These are phyloP conservation scores for Incurvaria masculella DNA, from an alignment of 2,888 invertebrate genomes.

Conservation along the genomic window DNA sequence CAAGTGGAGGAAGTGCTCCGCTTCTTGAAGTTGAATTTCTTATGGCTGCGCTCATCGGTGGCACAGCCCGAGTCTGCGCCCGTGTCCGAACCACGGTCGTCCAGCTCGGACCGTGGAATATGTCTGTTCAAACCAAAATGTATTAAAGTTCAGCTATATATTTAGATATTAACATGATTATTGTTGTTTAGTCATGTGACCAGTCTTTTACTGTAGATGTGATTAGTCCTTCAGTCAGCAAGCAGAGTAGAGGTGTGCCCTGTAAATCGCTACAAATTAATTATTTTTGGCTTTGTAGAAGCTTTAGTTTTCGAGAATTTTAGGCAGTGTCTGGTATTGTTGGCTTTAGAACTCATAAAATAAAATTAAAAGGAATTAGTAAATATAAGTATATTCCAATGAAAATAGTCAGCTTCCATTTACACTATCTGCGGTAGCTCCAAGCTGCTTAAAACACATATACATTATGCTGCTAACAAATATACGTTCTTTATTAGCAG, in stretches of 20 bases:
- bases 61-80: constrained; percentile 63
- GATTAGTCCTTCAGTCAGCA: constrained; percentile 13
- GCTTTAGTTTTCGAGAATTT: too few species aligned
- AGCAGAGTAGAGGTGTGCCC: constrained; percentile 12
- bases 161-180: neutral
- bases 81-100: constrained; percentile 59
- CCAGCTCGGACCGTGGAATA: constrained; percentile 66
- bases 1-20: constrained; percentile 86
- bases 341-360: too few species aligned
- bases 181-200: neutral
- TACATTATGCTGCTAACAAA: too few species aligned
- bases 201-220: constrained; percentile 1
- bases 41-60: constrained; percentile 69
- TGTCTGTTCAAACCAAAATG: too few species aligned
- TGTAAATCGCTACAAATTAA: constrained; percentile 12
- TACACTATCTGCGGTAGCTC: too few species aligned
- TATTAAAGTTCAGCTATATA: constrained; percentile 6
- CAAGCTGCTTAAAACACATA: too few species aligned
- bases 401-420: too few species aligned
- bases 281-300: too few species aligned
- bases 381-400: too few species aligned
- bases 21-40: constrained; percentile 85
- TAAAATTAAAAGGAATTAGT: too few species aligned
- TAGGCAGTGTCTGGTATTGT: too few species aligned
- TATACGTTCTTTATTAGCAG: too few species aligned